Evolutionary conservation across 2,888 invertebrate genomes (phyloP), one percentile per base, ranked within the genome.

Genomic region (Drosophila neotestacea): DNA sequence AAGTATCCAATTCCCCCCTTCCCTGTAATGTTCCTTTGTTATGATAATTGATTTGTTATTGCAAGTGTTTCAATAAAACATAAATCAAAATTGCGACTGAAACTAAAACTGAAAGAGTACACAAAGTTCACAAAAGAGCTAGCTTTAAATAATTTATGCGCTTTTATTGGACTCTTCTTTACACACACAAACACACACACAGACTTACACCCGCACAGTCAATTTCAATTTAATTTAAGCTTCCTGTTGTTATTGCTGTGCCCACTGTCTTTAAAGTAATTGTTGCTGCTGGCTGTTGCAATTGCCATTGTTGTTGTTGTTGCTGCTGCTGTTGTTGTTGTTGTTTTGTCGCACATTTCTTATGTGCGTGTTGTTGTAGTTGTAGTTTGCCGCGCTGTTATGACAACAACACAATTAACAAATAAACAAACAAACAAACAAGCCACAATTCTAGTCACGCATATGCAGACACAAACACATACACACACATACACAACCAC

Each of bases 371-470:
- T 60, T 65, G 63, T 11, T 59, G 58, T 52, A 50, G 65, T 50
- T 73, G 72, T 13, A 56, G 58, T 52, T 50, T 63, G 48, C 71
- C 72, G 68, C 69, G 85, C 71, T 89, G 84, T 89, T 89, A 87
- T 84, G 89, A 75, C 83, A 84, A 89, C 85, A 71, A 68, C 61
- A 63, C 67, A 61, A 73, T 62, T 56, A 78, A 67, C 48, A 58
- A 74, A 79, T 58, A 78, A 61, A 48, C 22, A 48, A 48, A 48
- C 48, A 48, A 77, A 73, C 63, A 81, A 79, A 63, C 66, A 58
- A 70, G 44, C 70, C 72, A 52, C 55, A 70, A 85, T 89, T 85
- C 84, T 79, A 81, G 89, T 89, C 88, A 84, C 89, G 89, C 88
- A 86, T 47, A 63, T 34, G 48, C 42, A 58, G 46, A 54, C 52